phyloP scores from a whole-genome alignment of 2,888 invertebrate genomes.

The Ischnus inquisitorius region DNA sequence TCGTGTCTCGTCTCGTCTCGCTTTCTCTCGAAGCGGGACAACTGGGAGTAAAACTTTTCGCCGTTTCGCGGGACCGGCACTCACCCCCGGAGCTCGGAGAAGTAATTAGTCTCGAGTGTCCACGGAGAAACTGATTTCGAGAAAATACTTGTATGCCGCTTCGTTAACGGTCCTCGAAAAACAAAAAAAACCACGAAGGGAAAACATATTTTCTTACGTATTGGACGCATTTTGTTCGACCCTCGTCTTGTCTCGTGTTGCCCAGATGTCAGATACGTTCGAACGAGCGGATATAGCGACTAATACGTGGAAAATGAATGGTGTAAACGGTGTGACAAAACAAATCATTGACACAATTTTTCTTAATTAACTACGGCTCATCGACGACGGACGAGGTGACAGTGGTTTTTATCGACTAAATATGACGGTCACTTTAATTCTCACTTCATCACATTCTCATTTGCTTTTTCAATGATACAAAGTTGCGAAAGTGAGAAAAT shows the following conservation, averaged over 20 bases:
- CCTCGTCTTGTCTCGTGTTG: conserved; percentile 32
- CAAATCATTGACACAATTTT: neutral
- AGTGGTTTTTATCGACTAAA: neutral
- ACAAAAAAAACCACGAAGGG: neutral
- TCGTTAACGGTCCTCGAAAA: conserved; percentile 48
- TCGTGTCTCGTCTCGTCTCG: conserved; percentile 34
- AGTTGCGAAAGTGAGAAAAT: neutral
- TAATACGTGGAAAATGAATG: neutral
- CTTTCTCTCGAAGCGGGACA: conserved; percentile 16
- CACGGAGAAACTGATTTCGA: conserved; percentile 44
- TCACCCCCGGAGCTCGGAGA: conserved; percentile 44
- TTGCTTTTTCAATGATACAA: neutral
- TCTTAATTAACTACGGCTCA: neutral
- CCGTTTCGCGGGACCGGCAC: conserved; percentile 6
- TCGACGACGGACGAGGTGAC: neutral
- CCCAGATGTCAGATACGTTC: conserved; percentile 5
- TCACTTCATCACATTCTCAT: neutral
- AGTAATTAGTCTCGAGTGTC: conserved; percentile 67
- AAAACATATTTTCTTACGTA: conserved; percentile 48
- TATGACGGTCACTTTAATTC: neutral
- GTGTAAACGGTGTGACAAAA: neutral
- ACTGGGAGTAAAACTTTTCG: conserved; percentile 7
- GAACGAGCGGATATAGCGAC: neutral
- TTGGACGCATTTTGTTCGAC: conserved; percentile 1
- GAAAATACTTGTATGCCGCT: conserved; percentile 17